Conservation (phyloP, 2,888 invertebrate genomes). For the Therioaphis trifolii region DNA sequence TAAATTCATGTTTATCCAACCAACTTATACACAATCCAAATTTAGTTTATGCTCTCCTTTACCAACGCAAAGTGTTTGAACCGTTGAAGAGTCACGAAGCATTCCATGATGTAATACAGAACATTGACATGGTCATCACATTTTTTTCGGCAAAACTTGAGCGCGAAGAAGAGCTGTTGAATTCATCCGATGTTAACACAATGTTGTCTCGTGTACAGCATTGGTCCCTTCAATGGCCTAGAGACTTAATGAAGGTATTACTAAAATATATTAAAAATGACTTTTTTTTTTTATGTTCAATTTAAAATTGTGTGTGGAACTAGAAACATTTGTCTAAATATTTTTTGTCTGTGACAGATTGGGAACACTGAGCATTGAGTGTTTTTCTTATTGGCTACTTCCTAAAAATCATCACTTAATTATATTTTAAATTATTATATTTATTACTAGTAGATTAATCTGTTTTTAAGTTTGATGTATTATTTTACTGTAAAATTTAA, state of each 20-base stretch:
- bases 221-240: slow-evolving; percentile 93
- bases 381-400: no score
- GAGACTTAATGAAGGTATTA: slow-evolving; percentile 87
- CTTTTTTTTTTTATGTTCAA: no score
- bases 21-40: slow-evolving; percentile 90
- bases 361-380: no score
- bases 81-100: slow-evolving; percentile 86
- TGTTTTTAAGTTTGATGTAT: no score
- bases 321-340: no score
- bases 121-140: slow-evolving; percentile 87
- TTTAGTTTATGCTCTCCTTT: slow-evolving; percentile 93
- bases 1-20: slow-evolving; percentile 93
- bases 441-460: no score
- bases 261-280: neutral
- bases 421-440: no score
- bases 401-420: no score
- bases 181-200: slow-evolving; percentile 81
- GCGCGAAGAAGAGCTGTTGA: slow-evolving; percentile 71
- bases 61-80: slow-evolving; percentile 91
- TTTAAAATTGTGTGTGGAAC: no score
- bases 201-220: slow-evolving; percentile 90
- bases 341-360: no score
- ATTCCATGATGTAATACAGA: slow-evolving; percentile 93
- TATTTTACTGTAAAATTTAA: no score
- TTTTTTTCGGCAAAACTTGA: slow-evolving; percentile 78